Percentiles rank a stretch among this genome's conserved stretches.
Evolutionary conservation across 2,797 vertebrate species (phyloP).

Genomic region (Loriculus beryllinus): DNA sequence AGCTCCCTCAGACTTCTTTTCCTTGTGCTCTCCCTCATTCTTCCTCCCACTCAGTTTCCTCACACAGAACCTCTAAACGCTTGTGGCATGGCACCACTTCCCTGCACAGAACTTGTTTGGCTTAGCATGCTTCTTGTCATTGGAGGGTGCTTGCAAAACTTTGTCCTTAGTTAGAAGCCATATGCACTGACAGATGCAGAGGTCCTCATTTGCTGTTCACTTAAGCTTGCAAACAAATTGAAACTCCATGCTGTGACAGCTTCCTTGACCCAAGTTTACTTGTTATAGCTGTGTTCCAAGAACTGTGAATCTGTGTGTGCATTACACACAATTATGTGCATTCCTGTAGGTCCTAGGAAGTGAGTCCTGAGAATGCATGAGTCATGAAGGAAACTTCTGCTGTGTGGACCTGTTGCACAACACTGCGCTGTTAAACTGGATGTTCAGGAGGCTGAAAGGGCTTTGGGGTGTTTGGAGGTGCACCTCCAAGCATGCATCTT

Average conservation of each 20-base stretch:
- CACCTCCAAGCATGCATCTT: background rate
- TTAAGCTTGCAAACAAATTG: constrained; percentile 49
- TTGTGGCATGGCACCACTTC: background rate
- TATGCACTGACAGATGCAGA: constrained; percentile 41
- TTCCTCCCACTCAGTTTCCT: background rate
- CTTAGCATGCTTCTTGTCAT: background rate
- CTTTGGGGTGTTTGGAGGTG: background rate
- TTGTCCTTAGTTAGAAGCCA: constrained; percentile 25
- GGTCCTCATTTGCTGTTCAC: constrained; percentile 36
- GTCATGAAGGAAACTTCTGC: background rate
- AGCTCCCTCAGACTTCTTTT: background rate
- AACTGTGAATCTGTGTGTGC: background rate
- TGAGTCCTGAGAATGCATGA: background rate
- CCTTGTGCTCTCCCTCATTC: background rate
- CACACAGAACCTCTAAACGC: background rate
- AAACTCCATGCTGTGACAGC: constrained; percentile 48
- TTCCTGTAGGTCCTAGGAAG: background rate
- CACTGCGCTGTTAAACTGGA: background rate
- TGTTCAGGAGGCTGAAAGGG: background rate
- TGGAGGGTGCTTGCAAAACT: background rate
- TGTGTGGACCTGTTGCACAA: background rate
- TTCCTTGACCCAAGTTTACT: constrained; percentile 49
- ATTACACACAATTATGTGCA: background rate
- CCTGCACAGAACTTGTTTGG: background rate
- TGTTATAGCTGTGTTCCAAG: background rate